Percentiles rank a stretch among this genome's conserved stretches.
These are phyloP conservation scores for Prunella strophiata DNA, from an alignment of 2,797 vertebrate species.

Conservation along the genomic window DNA sequence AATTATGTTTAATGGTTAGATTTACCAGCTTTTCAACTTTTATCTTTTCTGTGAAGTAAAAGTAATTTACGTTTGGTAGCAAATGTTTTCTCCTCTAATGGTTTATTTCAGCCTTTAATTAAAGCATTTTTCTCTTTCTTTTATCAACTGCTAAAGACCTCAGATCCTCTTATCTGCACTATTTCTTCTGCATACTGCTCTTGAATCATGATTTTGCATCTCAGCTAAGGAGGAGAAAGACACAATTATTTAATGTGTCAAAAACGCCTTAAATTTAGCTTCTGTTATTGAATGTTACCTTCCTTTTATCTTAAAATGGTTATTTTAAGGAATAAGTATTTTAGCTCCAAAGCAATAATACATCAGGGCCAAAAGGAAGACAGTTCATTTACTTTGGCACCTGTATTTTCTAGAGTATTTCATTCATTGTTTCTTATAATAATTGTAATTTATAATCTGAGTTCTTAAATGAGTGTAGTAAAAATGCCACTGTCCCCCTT, in stretches of 20 bases:
- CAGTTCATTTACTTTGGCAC: not conserved
- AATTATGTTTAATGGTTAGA: not conserved
- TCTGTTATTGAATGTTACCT: not conserved
- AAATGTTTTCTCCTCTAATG: not conserved
- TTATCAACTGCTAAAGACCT: not conserved
- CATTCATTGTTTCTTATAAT: not conserved
- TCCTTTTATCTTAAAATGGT: not conserved
- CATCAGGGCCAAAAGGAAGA: not conserved
- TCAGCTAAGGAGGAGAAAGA: not conserved
- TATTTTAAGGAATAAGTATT: not conserved
- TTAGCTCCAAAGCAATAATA: not conserved
- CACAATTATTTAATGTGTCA: not conserved
- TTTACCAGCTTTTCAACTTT: not conserved
- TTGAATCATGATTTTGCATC: not conserved
- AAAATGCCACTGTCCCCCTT: not conserved
- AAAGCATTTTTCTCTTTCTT: not conserved
- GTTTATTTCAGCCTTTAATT: slow-evolving; percentile 7
- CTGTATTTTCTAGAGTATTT: not conserved
- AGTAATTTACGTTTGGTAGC: not conserved
- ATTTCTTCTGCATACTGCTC: not conserved
- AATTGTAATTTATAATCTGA: not conserved
- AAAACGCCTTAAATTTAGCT: not conserved
- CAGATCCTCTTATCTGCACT: not conserved
- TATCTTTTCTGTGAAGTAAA: not conserved
- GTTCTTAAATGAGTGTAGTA: not conserved